Conservation (phyloP, 2,797 vertebrate species). For the Typhlichthys subterraneus region DNA sequence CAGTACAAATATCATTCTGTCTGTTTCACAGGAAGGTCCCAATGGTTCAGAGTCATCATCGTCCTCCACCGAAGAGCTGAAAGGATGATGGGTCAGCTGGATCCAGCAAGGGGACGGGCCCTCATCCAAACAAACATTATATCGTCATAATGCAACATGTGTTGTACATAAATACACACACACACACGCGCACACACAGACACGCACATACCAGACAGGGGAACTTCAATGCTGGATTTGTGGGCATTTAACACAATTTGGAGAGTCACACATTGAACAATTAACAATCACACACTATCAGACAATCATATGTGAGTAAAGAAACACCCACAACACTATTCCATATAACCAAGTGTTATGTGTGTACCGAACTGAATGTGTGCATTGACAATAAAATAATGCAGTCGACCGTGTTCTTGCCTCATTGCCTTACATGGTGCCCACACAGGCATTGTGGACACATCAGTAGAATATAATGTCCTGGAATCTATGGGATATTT, state of each 20-base stretch:
- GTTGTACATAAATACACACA: conserved; percentile 35
- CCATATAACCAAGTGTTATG: conserved; percentile 39
- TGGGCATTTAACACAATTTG: conserved; percentile 1
- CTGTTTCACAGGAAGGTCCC: conserved; percentile 68
- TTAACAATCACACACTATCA: neutral
- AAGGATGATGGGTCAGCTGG: conserved; percentile 48
- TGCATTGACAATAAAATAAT: conserved; percentile 60
- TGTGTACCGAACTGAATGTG: conserved; percentile 48
- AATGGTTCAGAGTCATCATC: conserved; percentile 67
- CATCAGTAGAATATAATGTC: too few species aligned
- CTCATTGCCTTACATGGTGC: neutral
- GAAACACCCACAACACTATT: conserved; percentile 29
- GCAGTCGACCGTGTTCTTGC: conserved; percentile 24
- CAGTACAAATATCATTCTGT: neutral
- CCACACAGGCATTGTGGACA: neutral
- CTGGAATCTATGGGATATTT: neutral
- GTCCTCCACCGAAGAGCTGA: conserved; percentile 73
- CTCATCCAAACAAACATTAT: conserved; percentile 4
- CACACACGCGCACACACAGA: conserved; percentile 12
- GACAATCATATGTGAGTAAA: conserved; percentile 33
- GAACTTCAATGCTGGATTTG: conserved; percentile 9
- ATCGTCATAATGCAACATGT: conserved; percentile 25
- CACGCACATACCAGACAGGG: neutral
- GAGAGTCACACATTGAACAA: too few species aligned
- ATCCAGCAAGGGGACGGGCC: neutral